Base-by-base conservation (phyloP, 1,140 invertebrate genomes). In the Plodia interpunctella region DNA sequence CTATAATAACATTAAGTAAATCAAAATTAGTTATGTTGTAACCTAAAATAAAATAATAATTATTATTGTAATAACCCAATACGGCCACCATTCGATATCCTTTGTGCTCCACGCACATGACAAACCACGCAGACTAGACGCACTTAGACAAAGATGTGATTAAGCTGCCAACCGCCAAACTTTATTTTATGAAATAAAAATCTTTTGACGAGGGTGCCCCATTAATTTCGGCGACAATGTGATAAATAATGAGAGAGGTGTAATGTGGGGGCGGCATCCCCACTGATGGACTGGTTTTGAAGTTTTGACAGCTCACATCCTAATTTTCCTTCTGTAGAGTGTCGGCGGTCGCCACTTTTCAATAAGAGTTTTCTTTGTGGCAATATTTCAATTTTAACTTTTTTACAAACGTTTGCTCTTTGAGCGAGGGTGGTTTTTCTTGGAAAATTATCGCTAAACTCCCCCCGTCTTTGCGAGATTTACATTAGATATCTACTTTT, bases 221-320 rank as follows among this genome's bases (percentile, higher is more conserved):
- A 83, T 89, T 87, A 89, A 89, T 87, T 87, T 89, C 60, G 76
- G 78, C 76, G 75, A 87, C 83, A 89, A 87, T 88, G 84, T 89
- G 86, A 89, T 87, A 87, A 87, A 87, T 89, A 89, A 87, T 87
- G 73, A 88, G 86, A 72, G 82, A 80, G 81, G 82, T 86, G 83
- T 86, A 80, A 83, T 80, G 76, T 72, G 82, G 80, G 83, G 86
- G 81, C 75, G 72, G 62, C 68, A 80, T 86, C 86, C 83, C 84
- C 68, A 70, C 67, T 77, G 11, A 38, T 28, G 70, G 66, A 35
- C 76, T 88, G 85, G 68, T 75, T 79, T 77, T 83, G 85, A 85
- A 83, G 81, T 82, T 84, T 84, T 86, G 86, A 87, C 82, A 71
- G 76, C 73, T 78, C 78, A 72, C 80, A 85, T 82, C 75, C 83